Conservation (phyloP, 2,113 vertebrate genomes). For the Ondatra zibethicus region DNA sequence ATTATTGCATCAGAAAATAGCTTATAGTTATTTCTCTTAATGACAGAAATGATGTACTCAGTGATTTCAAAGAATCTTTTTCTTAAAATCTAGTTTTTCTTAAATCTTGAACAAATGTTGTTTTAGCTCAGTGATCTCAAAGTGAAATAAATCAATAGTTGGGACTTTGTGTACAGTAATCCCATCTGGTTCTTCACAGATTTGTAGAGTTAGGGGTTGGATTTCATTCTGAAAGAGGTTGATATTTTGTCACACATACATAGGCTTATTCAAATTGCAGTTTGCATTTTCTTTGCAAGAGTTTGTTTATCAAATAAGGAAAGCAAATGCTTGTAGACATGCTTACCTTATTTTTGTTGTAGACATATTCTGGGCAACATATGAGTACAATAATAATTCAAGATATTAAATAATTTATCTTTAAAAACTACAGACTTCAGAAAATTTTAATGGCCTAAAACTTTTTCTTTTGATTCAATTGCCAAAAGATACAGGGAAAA, state of each 20-base stretch:
- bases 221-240: slow-evolving; percentile 84
- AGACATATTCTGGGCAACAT: slow-evolving; percentile 84
- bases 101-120: slow-evolving; percentile 85
- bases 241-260: slow-evolving; percentile 77
- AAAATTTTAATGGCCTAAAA: slow-evolving; percentile 76
- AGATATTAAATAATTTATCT: slow-evolving; percentile 85
- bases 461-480: slow-evolving; percentile 81
- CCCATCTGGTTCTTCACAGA: slow-evolving; percentile 82
- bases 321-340: slow-evolving; percentile 79
- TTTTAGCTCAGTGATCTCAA: slow-evolving; percentile 87
- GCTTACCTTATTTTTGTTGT: slow-evolving; percentile 84
- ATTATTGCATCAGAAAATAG: slow-evolving; percentile 83
- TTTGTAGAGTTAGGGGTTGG: slow-evolving; percentile 83
- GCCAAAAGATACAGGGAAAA: slow-evolving; percentile 84
- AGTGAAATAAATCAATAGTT: slow-evolving; percentile 82
- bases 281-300: slow-evolving; percentile 82
- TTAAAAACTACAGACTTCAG: slow-evolving; percentile 81
- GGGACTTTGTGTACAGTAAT: slow-evolving; percentile 84
- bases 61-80: slow-evolving; percentile 85
- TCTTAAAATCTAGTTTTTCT: slow-evolving; percentile 90
- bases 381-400: slow-evolving; percentile 88
- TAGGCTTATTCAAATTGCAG: slow-evolving; percentile 76
- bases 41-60: slow-evolving; percentile 84
- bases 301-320: slow-evolving; percentile 79
- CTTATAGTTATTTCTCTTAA: slow-evolving; percentile 84